phyloP scores from a whole-genome alignment of 2,113 vertebrate species.

The Sinocyclocheilus anophthalmus region DNA sequence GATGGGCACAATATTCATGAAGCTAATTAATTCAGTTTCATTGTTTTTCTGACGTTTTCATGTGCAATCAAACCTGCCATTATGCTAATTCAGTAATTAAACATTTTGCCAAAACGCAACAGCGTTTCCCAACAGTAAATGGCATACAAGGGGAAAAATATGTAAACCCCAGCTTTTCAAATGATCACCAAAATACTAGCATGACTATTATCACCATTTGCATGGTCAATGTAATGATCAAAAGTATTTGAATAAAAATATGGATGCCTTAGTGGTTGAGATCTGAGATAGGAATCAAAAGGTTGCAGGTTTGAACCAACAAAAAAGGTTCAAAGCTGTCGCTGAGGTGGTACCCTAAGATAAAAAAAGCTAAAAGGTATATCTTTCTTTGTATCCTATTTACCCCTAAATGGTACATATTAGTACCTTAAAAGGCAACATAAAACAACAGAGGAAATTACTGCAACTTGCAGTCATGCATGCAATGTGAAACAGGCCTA shows the following conservation, averaged over 20 bases:
- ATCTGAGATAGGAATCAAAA: background rate
- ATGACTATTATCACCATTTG: background rate
- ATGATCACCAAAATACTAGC: background rate
- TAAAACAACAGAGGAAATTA: too few species aligned
- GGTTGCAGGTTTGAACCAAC: background rate
- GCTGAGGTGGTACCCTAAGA: too few species aligned
- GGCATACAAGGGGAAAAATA: background rate
- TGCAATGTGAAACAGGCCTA: background rate
- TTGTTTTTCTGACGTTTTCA: constrained; percentile 56
- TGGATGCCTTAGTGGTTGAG: background rate
- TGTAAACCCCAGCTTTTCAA: background rate
- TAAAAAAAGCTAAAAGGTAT: too few species aligned
- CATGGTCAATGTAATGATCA: background rate
- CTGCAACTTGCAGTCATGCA: background rate
- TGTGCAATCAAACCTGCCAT: constrained; percentile 63
- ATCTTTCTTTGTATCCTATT: too few species aligned
- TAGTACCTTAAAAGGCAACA: too few species aligned
- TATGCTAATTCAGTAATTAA: constrained; percentile 66
- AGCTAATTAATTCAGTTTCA: constrained; percentile 63
- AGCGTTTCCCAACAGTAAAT: constrained; percentile 1
- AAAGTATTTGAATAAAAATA: background rate
- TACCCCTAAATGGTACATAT: too few species aligned
- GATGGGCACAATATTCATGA: constrained; percentile 63
- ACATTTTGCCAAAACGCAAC: constrained; percentile 56
- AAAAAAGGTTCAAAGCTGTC: too few species aligned